Percentiles rank a stretch among this genome's conserved stretches.
Conservation (phyloP, 2,888 invertebrate species). For the Dichetophora obliterata region DNA sequence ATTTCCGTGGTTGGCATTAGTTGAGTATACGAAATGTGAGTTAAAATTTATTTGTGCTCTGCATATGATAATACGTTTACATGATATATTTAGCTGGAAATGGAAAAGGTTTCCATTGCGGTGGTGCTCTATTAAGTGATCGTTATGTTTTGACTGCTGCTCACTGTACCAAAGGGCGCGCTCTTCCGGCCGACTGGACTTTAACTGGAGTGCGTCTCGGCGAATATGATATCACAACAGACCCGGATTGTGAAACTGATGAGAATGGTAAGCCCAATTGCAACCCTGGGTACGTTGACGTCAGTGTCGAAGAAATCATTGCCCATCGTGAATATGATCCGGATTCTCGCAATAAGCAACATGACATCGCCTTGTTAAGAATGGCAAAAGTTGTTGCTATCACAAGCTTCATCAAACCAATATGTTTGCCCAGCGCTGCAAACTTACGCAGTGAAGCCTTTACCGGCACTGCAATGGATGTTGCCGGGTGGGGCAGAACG, state of each 20-base stretch:
- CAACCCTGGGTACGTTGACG: slow-evolving; percentile 73
- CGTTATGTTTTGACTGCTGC: slow-evolving; percentile 82
- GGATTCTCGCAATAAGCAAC: slow-evolving; percentile 72
- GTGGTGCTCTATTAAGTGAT: slow-evolving; percentile 76
- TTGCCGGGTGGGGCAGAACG: slow-evolving; percentile 78
- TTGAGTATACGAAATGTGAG: slow-evolving; percentile 48
- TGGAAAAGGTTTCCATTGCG: slow-evolving; percentile 77
- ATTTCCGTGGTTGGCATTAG: slow-evolving; percentile 48
- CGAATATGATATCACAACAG: slow-evolving; percentile 64
- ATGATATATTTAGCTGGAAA: slow-evolving; percentile 70
- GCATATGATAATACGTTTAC: background rate
- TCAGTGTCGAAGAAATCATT: slow-evolving; percentile 75
- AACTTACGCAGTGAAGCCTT: slow-evolving; percentile 61
- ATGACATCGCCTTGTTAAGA: slow-evolving; percentile 82
- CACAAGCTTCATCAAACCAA: slow-evolving; percentile 73
- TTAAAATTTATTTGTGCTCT: background rate
- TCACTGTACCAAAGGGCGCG: slow-evolving; percentile 79
- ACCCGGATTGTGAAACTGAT: slow-evolving; percentile 60
- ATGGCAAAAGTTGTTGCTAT: slow-evolving; percentile 72
- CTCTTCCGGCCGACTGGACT: slow-evolving; percentile 75
- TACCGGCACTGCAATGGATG: slow-evolving; percentile 68
- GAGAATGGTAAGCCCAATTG: slow-evolving; percentile 71
- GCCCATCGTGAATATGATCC: slow-evolving; percentile 77
- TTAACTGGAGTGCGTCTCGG: slow-evolving; percentile 68
- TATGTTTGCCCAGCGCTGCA: slow-evolving; percentile 72